Evolutionary conservation across 2,888 invertebrate species (phyloP).

Genomic region (Sialis fuliginosa): DNA sequence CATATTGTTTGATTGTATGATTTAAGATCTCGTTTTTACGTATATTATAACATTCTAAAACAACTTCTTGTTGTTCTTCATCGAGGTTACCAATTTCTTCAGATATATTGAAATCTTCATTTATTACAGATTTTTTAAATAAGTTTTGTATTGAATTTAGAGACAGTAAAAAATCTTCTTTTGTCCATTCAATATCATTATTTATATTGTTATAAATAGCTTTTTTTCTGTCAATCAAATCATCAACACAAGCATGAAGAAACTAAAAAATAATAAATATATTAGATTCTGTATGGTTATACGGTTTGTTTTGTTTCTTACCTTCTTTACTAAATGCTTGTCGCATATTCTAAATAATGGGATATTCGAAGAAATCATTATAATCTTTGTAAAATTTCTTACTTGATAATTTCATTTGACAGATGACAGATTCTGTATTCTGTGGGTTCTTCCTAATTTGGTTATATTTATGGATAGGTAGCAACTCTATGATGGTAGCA

Average conservation of each 20-base stretch:
- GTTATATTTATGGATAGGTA: too few relatives aligned
- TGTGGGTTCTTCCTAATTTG: too few relatives aligned
- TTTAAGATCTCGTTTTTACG: slow-evolving; percentile 20
- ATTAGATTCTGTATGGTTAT: not conserved
- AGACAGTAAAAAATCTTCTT: slow-evolving; percentile 17
- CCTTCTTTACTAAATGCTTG: not conserved
- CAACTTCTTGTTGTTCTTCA: slow-evolving; percentile 9
- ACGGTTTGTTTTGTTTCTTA: not conserved
- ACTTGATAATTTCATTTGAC: too few relatives aligned
- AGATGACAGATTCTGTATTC: too few relatives aligned
- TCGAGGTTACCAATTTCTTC: slow-evolving; percentile 12
- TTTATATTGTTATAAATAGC: slow-evolving; percentile 16
- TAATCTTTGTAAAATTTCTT: not conserved
- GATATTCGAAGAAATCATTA: not conserved
- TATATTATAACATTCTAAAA: slow-evolving; percentile 18
- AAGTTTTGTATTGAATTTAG: slow-evolving; percentile 17
- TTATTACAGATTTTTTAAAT: slow-evolving; percentile 15
- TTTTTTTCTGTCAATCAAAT: slow-evolving; percentile 16
- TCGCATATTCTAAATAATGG: not conserved
- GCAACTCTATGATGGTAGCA: too few relatives aligned
- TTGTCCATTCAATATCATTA: slow-evolving; percentile 21
- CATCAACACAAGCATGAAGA: slow-evolving; percentile 21
- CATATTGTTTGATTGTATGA: slow-evolving; percentile 15
- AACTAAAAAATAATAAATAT: slow-evolving; percentile 17
- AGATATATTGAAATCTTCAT: slow-evolving; percentile 9